A percentile compares a stretch with the other conserved stretches of the same genome.
These are phyloP conservation scores for Poecilia gillii DNA, from an alignment of 2,797 vertebrate genomes.

Conservation along the genomic window DNA sequence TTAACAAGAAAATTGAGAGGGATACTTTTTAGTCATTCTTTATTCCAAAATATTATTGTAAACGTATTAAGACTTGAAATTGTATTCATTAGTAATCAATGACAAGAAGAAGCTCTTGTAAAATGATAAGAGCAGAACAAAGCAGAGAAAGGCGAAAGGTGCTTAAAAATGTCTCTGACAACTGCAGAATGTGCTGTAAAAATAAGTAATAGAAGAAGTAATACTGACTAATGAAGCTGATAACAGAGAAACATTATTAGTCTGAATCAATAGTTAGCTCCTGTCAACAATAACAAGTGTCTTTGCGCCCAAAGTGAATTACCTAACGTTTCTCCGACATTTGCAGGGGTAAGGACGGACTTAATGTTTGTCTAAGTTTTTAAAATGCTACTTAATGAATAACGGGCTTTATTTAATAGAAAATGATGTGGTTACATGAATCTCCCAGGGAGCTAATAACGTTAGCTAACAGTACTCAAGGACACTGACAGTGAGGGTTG, in stretches of 20 bases:
- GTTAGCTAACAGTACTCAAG: conserved; percentile 73
- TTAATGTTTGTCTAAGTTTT: neutral
- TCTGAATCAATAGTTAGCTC: neutral
- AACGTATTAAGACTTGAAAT: neutral
- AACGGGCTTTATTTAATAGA: rapidly evolving
- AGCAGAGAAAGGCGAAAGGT: neutral
- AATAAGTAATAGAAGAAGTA: neutral
- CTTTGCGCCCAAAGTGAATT: neutral
- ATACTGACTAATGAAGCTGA: neutral
- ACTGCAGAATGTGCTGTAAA: neutral
- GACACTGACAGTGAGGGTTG: conserved; percentile 54
- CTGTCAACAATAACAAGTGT: conserved; percentile 48
- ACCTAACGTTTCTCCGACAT: neutral
- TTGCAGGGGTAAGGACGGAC: rapidly evolving
- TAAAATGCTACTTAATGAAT: neutral
- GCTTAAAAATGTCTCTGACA: neutral
- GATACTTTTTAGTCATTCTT: neutral
- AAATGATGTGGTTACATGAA: neutral
- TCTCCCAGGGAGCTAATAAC: conserved; percentile 30
- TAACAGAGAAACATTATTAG: neutral
- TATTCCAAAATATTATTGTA: neutral
- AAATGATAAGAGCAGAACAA: neutral
- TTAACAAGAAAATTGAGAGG: neutral
- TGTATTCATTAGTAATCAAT: neutral
- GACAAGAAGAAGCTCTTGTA: neutral